Evolutionary conservation across 2,113 vertebrate genomes (phyloP).

Genomic region (Ctenomys sociabilis): DNA sequence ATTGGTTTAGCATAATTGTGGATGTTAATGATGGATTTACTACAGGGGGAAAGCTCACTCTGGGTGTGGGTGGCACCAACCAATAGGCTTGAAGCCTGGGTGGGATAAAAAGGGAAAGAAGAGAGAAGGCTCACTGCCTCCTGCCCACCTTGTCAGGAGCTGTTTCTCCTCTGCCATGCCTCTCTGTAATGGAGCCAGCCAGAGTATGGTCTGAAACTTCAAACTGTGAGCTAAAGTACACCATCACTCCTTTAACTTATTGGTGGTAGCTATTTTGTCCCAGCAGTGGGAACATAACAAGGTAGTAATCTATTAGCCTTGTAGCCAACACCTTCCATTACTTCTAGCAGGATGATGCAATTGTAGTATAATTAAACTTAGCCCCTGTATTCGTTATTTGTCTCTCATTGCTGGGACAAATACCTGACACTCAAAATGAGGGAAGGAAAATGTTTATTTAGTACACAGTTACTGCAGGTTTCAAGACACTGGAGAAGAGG

Average conservation of each 20-base stretch:
- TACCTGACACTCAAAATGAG: too few relatives aligned
- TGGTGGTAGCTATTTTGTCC: neutral
- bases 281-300: neutral
- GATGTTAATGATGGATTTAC: neutral
- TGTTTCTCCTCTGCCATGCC: neutral
- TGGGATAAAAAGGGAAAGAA: neutral
- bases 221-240: neutral
- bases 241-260: neutral
- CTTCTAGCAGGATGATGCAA: neutral
- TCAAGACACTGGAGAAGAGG: too few relatives aligned
- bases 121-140: neutral
- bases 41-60: neutral
- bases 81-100: neutral
- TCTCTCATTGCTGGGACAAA: too few relatives aligned
- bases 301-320: neutral
- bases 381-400: too few relatives aligned
- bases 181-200: neutral
- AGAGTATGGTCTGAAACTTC: neutral
- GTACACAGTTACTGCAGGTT: too few relatives aligned
- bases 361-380: slow-evolving; percentile 38
- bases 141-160: neutral
- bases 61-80: neutral
- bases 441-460: too few relatives aligned
- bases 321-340: neutral
- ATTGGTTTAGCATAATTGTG: neutral